Evolutionary conservation across 2,888 invertebrate species (phyloP).

Genomic region (Mesochorus sp.): DNA sequence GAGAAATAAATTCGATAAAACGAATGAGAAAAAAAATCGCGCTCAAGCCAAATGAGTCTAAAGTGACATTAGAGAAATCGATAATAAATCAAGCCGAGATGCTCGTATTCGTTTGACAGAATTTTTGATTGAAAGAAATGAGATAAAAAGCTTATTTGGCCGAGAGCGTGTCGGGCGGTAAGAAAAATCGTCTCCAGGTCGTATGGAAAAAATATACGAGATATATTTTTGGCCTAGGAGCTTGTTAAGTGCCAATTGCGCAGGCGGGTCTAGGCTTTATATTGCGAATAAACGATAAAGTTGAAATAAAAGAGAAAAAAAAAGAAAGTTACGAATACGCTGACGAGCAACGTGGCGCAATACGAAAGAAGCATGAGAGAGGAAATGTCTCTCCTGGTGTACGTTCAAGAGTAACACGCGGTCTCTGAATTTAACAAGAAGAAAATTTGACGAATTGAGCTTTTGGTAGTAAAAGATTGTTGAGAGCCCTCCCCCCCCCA

Average conservation of each 20-base stretch:
- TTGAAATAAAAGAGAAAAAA: conserved; percentile 22
- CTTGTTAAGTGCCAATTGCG: conserved; percentile 78
- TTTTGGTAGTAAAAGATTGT: no score
- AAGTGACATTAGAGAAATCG: background rate
- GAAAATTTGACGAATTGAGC: no score
- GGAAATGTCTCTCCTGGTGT: conserved; percentile 69
- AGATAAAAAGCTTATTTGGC: conserved; percentile 52
- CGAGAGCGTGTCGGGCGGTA: conserved; percentile 25
- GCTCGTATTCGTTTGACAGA: background rate
- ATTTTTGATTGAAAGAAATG: no score
- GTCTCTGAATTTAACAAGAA: conserved; percentile 77
- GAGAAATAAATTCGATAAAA: background rate
- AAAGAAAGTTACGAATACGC: conserved; percentile 67
- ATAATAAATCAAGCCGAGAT: background rate
- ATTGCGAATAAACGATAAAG: conserved; percentile 38
- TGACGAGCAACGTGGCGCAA: conserved; percentile 80
- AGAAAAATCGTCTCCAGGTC: no score
- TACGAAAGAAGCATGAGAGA: conserved; percentile 62
- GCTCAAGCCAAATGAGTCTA: conserved; percentile 45
- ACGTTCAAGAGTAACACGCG: conserved; percentile 80
- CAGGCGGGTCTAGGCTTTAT: conserved; percentile 73
- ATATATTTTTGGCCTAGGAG: conserved; percentile 26
- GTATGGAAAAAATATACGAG: conserved; percentile 4
- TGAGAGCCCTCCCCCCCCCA: no score
- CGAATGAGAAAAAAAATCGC: background rate